phyloP scores from a whole-genome alignment of 2,797 vertebrate genomes.

The Pteronotus mesoamericanus region DNA sequence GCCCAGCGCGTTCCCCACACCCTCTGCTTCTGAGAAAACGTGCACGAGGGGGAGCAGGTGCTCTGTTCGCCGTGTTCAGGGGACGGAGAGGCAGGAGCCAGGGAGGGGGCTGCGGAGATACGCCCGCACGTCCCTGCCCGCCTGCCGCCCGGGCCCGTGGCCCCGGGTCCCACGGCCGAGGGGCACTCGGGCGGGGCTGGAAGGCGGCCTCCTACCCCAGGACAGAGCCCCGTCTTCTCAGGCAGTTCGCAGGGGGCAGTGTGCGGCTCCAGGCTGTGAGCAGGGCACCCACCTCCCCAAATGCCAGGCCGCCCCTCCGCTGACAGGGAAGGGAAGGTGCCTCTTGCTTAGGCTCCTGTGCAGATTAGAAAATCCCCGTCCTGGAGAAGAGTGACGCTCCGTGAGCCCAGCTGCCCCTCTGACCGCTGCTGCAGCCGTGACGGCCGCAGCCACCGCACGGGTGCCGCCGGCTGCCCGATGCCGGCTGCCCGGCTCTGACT shows the following conservation, averaged over 20 bases:
- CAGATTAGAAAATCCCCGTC: rapidly evolving
- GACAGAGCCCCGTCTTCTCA: neutral
- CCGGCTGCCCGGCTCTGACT: too few relatives aligned
- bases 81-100: too few relatives aligned
- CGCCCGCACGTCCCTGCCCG: rapidly evolving
- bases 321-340: neutral
- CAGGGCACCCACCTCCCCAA: too few relatives aligned
- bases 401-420: neutral
- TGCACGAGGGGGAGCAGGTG: neutral
- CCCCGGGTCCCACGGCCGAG: too few relatives aligned
- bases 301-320: neutral
- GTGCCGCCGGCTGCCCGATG: rapidly evolving
- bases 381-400: too few relatives aligned
- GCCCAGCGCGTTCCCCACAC: neutral
- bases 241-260: too few relatives aligned
- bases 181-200: neutral
- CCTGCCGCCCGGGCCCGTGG: rapidly evolving
- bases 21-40: neutral
- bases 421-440: rapidly evolving
- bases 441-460: rapidly evolving
- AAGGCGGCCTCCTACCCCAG: too few relatives aligned
- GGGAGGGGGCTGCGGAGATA: neutral
- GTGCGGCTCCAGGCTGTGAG: neutral
- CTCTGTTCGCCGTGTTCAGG: too few relatives aligned
- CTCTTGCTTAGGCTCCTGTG: neutral